phyloP scores from a whole-genome alignment of 2,113 vertebrate genomes.

The Triplophysa tibetana region DNA sequence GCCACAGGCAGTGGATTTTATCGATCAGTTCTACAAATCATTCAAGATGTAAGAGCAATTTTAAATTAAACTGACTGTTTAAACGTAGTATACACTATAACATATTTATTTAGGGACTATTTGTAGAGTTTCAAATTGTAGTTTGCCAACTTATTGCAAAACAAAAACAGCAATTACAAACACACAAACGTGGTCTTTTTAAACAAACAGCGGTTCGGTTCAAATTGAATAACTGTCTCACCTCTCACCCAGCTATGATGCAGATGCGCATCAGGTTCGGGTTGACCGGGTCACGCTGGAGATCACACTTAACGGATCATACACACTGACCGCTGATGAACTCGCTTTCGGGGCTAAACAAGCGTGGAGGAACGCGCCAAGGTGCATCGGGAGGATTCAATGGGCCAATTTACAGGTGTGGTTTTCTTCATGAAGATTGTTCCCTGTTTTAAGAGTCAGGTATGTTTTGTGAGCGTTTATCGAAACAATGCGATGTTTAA shows the following conservation, averaged over 20 bases:
- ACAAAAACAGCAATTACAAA: too few relatives aligned
- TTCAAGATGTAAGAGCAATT: slow-evolving; percentile 77
- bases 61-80: too few relatives aligned
- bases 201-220: neutral
- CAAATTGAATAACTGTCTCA: neutral
- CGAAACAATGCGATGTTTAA: neutral
- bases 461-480: neutral
- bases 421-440: neutral
- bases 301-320: slow-evolving; percentile 80
- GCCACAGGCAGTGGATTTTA: slow-evolving; percentile 79
- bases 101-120: too few relatives aligned
- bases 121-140: too few relatives aligned
- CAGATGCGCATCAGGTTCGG: slow-evolving; percentile 72
- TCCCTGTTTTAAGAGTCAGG: neutral
- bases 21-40: slow-evolving; percentile 81
- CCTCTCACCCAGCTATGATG: slow-evolving; percentile 67
- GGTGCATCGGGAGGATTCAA: slow-evolving; percentile 87
- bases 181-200: neutral
- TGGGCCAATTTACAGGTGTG: slow-evolving; percentile 85
- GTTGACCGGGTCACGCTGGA: slow-evolving; percentile 75
- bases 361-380: slow-evolving; percentile 85
- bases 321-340: slow-evolving; percentile 81
- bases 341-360: slow-evolving; percentile 80
- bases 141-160: too few relatives aligned
- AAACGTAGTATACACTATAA: too few relatives aligned